A percentile compares a stretch with the other conserved stretches of the same genome.
Conservation (phyloP, 2,797 vertebrate species). For the Schizopygopsis malacanthus region DNA sequence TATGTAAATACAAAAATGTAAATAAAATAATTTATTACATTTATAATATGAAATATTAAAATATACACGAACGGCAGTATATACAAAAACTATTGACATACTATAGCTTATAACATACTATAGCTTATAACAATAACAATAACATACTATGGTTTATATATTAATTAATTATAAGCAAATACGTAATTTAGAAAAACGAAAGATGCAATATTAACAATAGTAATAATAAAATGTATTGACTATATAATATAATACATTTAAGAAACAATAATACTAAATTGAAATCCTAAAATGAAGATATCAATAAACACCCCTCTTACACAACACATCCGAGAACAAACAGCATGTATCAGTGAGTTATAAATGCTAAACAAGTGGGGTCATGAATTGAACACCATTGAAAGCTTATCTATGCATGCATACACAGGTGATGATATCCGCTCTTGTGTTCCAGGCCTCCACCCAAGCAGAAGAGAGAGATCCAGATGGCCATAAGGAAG, state of each 20-base stretch:
- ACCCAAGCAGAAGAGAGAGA: slow-evolving; percentile 91
- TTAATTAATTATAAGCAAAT: neutral
- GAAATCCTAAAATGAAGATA: neutral
- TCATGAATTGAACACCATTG: neutral
- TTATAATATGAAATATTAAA: neutral
- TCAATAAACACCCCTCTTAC: neutral
- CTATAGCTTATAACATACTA: too few relatives aligned
- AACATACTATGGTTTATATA: too few relatives aligned
- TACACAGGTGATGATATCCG: neutral
- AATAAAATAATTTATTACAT: neutral
- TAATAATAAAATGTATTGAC: neutral
- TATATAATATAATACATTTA: neutral
- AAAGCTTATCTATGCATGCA: neutral
- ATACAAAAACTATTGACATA: neutral
- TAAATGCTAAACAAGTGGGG: neutral
- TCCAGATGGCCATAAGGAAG: slow-evolving; percentile 93
- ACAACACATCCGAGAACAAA: neutral
- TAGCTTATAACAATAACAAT: neutral
- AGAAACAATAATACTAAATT: neutral
- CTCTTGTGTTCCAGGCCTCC: slow-evolving; percentile 78
- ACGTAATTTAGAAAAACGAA: neutral
- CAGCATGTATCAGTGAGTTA: neutral
- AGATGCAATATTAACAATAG: neutral
- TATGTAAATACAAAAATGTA: neutral
- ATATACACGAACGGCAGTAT: too few relatives aligned